These are phyloP conservation scores for Hormaphis cornu DNA, from an alignment of 1,140 invertebrate species.

Conservation along the genomic window DNA sequence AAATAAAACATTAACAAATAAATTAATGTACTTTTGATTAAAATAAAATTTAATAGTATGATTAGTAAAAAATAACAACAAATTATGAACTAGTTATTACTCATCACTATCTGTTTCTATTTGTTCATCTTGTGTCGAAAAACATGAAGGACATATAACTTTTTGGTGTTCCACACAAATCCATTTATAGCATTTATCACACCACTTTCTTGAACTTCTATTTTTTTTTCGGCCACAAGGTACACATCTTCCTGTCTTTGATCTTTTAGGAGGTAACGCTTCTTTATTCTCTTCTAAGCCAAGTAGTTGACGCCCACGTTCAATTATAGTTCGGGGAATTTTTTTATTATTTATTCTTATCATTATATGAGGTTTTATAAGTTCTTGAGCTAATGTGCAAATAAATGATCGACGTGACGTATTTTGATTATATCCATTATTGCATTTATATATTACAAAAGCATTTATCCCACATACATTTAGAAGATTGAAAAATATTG, in stretches of 20 bases:
- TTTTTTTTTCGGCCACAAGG: slow-evolving; percentile 5
- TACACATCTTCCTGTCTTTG: not conserved
- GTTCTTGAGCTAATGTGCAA: not conserved
- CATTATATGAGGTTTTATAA: not conserved
- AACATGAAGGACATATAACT: not conserved
- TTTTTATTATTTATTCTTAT: not conserved
- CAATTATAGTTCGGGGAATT: not conserved
- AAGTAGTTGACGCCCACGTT: not conserved
- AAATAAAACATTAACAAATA: not conserved
- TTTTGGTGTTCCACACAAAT: slow-evolving; percentile 12
- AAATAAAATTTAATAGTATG: not conserved
- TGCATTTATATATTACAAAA: not conserved
- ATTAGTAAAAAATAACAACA: not conserved
- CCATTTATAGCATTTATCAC: not conserved
- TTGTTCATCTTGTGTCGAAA: not conserved
- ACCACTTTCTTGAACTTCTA: not conserved
- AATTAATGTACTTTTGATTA: not conserved
- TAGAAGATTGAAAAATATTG: slow-evolving; percentile 38
- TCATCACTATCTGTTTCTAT: not conserved
- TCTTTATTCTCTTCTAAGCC: not conserved
- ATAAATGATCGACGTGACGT: not conserved
- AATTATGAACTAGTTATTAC: too few relatives aligned
- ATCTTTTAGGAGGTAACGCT: not conserved
- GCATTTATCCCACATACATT: slow-evolving; percentile 40
- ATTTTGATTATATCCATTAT: too few relatives aligned